A percentile compares a stretch with the other conserved stretches of the same genome.
Evolutionary conservation across 2,888 invertebrate species (phyloP).

Genomic region (Cataglyphis rosenhaueri): DNA sequence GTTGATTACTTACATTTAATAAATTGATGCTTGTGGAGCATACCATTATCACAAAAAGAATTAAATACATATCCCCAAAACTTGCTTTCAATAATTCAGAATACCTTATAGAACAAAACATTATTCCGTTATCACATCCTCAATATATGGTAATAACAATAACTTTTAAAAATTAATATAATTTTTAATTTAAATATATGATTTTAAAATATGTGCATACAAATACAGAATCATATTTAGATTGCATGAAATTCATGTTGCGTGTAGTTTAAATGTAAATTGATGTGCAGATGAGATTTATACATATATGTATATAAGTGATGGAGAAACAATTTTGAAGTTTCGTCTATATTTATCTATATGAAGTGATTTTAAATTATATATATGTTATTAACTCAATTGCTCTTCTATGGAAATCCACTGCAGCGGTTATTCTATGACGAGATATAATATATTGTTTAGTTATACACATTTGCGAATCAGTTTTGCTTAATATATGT

Average conservation of each 20-base stretch:
- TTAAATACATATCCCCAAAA: not conserved
- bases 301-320: not conserved
- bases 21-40: constrained; percentile 16
- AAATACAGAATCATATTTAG: not conserved
- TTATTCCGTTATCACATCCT: not conserved
- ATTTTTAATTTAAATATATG: not conserved
- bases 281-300: not conserved
- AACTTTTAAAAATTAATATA: not conserved
- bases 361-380: not conserved
- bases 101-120: constrained; percentile 17
- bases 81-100: constrained; percentile 7
- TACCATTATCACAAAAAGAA: not conserved
- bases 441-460: not conserved
- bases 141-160: not conserved
- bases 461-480: not conserved
- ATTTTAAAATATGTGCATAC: not conserved
- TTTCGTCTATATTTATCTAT: not conserved
- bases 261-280: not conserved
- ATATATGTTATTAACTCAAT: constrained; percentile 30
- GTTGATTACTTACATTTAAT: not conserved
- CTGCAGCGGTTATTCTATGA: constrained; percentile 19
- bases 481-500: not conserved
- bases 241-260: not conserved
- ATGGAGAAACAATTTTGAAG: not conserved
- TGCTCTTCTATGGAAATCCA: constrained; percentile 29